Evolutionary conservation across 2,113 vertebrate genomes (phyloP), one percentile per base, ranked within the genome.

Genomic region (Elanoides forficatus): DNA sequence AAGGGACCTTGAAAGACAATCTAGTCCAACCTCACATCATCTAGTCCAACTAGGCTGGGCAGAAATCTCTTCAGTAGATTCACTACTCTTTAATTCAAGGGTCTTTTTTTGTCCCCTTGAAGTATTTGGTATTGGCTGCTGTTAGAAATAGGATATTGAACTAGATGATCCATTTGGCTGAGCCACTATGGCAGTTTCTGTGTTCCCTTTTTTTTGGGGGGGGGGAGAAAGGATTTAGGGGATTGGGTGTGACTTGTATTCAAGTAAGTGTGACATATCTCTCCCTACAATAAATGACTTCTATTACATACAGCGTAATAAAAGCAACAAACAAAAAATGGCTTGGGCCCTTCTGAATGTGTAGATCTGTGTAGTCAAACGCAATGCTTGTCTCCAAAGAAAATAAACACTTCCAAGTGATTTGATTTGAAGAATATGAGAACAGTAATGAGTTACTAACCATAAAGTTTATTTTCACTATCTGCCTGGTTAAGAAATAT

Each of bases 251-350:
- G 45, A 81, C 25, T 62, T 66, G 5, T n/a, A 66, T 67, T 73
- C 36, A 89, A 62, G 34, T 43, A 25, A 60, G 18, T 26, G 11
- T 72, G 26, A 48, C 0, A 0, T 43, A 83, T 53, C 50, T 66
- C 16, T 52, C 27, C 21, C 30, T 66, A 7, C 48, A 86, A 18
- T 55, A 86, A 81, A 79, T 3, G 0, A 47, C 12, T 81, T 76
- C 59, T 68, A 55, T 34, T 73, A 30, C 6, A 1, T 50, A 55
- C 2, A 3, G 2, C 0, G 0, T 84, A 86, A 71, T 36, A 70
- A 90, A 87, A 79, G 7, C 66, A 86, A 59, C 6, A 63, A 34
- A 34, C 9, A 76, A 80, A 75, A 89, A 68, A 71, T 27, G 14
- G 7, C 16, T 90, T 78, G 36, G 30, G 13, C 6, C 6, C 23